Evolutionary conservation across 2,888 invertebrate genomes (phyloP).

Genomic region (Baccha elongata): DNA sequence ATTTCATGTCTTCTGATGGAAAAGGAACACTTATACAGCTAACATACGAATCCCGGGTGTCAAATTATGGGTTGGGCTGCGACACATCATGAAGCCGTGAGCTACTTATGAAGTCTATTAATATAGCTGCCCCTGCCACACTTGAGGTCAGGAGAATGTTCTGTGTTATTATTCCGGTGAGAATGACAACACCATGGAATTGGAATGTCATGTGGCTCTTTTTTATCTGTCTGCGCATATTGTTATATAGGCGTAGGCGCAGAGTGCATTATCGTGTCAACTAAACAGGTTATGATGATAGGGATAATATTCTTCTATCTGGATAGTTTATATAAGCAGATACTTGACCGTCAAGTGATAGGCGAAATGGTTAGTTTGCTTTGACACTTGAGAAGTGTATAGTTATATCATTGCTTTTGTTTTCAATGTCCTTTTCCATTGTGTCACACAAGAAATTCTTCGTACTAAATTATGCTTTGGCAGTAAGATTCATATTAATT

Average conservation of each 20-base stretch:
- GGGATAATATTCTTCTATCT: not conserved
- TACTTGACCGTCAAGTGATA: conserved; percentile 15
- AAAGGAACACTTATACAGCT: conserved; percentile 43
- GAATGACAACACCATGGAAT: conserved; percentile 45
- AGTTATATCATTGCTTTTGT: too few relatives aligned
- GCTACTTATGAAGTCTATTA: conserved; percentile 62
- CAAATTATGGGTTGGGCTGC: conserved; percentile 47
- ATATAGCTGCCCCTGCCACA: conserved; percentile 48
- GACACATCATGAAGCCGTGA: conserved; percentile 42
- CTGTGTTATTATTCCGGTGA: conserved; percentile 32
- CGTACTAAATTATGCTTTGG: too few relatives aligned
- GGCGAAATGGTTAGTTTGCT: not conserved
- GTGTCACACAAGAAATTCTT: too few relatives aligned
- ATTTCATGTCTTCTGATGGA: conserved; percentile 58
- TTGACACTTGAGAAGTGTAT: too few relatives aligned
- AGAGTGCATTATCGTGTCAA: conserved; percentile 40
- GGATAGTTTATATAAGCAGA: not conserved
- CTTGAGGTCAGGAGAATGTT: conserved; percentile 61
- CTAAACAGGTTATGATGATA: conserved; percentile 38
- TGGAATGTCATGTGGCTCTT: conserved; percentile 33
- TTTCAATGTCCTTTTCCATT: too few relatives aligned
- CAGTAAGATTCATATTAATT: too few relatives aligned
- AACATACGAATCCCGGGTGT: conserved; percentile 20
- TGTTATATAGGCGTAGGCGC: conserved; percentile 30
- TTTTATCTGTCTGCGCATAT: not conserved